Evolutionary conservation across 2,797 vertebrate species (phyloP).

Genomic region (Sebastes hubbsi): DNA sequence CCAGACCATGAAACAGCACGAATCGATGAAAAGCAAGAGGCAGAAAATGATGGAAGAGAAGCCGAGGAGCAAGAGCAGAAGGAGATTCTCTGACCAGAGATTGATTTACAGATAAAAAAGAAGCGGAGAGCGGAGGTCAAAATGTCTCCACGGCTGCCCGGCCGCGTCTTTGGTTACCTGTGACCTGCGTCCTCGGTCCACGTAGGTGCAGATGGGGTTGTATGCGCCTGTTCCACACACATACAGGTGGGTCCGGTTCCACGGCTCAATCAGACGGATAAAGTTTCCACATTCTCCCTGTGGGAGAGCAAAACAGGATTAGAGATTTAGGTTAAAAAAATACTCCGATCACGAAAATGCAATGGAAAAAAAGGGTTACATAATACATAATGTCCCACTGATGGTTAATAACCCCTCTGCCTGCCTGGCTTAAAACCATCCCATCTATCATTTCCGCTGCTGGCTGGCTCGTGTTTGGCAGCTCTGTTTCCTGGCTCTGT

Average conservation of each 20-base stretch:
- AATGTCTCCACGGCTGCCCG: slow-evolving; percentile 48
- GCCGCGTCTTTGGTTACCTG: slow-evolving; percentile 87
- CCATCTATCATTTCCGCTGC: slow-evolving; percentile 55
- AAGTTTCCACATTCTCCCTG: slow-evolving; percentile 99
- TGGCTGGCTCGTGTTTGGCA: slow-evolving; percentile 56
- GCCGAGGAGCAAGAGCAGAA: slow-evolving; percentile 28
- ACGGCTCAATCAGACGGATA: slow-evolving; percentile 97
- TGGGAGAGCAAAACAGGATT: slow-evolving; percentile 43
- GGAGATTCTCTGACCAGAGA: slow-evolving; percentile 43
- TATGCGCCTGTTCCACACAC: slow-evolving; percentile 97
- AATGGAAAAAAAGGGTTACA: slow-evolving; percentile 8
- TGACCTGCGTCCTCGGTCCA: slow-evolving; percentile 95
- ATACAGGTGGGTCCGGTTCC: slow-evolving; percentile 98
- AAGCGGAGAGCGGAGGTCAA: slow-evolving; percentile 53
- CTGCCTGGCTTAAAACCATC: slow-evolving; percentile 43
- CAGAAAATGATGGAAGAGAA: slow-evolving; percentile 57
- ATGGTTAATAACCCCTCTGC: slow-evolving; percentile 54
- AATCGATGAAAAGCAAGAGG: slow-evolving; percentile 64
- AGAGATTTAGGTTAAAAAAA: neutral
- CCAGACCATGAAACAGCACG: slow-evolving; percentile 48
- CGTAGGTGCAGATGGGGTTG: slow-evolving; percentile 96
- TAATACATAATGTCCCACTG: slow-evolving; percentile 52
- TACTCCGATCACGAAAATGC: slow-evolving; percentile 18
- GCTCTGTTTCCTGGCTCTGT: slow-evolving; percentile 43
- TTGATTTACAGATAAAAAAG: slow-evolving; percentile 56